Conservation (phyloP, 2,888 invertebrate genomes). For the Ommatoiulus sabulosus region DNA sequence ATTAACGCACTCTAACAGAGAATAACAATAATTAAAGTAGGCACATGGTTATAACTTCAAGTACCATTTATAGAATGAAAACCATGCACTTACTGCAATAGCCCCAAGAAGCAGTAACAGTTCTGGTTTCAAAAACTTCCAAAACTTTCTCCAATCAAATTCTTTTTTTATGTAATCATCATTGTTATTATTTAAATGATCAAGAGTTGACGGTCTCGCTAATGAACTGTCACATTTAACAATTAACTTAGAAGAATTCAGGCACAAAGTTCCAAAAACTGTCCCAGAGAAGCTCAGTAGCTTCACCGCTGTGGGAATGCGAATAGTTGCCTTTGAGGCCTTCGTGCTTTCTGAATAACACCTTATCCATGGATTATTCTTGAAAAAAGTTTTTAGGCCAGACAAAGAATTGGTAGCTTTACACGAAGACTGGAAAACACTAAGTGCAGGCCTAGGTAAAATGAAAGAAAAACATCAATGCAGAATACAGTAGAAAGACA, state of each 20-base stretch:
- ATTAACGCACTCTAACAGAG: constrained; percentile 81
- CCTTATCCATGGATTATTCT: neutral
- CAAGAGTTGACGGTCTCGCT: neutral
- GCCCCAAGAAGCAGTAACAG: constrained; percentile 53
- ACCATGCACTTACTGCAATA: constrained; percentile 42
- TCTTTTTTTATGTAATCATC: neutral
- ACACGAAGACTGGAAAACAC: neutral
- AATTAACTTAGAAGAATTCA: neutral
- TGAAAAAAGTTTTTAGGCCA: neutral
- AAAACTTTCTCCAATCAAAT: constrained; percentile 55
- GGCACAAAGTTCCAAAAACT: neutral
- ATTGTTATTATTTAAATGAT: neutral
- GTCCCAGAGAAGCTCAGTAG: neutral
- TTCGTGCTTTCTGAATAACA: neutral
- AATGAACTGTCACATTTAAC: neutral
- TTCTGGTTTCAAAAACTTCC: constrained; percentile 54
- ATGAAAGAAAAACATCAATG: neutral
- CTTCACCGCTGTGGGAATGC: neutral
- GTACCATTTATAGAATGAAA: neutral
- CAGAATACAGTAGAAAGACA: too few species aligned
- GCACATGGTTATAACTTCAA: neutral
- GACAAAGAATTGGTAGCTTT: neutral
- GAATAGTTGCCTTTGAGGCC: neutral
- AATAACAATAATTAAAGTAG: neutral
- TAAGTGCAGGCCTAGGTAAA: neutral